Percentiles rank a stretch among this genome's conserved stretches.
Conservation (phyloP, 1,140 invertebrate species). For the Thaumatotibia leucotreta region DNA sequence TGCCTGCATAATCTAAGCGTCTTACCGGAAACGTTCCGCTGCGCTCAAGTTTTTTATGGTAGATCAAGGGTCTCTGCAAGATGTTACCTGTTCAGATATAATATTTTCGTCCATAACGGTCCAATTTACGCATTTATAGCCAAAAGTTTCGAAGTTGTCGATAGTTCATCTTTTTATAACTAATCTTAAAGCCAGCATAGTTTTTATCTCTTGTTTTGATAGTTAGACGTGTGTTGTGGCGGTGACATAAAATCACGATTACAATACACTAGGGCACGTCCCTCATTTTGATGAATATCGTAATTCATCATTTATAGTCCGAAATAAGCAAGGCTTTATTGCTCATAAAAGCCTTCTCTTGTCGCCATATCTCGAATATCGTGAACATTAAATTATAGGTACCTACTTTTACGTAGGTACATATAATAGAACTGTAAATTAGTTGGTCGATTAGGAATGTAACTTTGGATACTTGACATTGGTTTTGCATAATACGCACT, state of each 20-base stretch:
- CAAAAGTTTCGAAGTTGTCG: too few relatives aligned
- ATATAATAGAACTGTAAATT: not conserved
- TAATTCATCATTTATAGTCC: conserved; percentile 5
- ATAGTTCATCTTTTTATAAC: too few relatives aligned
- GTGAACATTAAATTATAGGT: not conserved
- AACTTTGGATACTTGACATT: not conserved
- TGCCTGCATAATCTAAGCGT: conserved; percentile 7
- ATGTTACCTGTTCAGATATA: not conserved
- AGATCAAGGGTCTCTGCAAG: not conserved
- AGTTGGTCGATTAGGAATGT: conserved; percentile 2
- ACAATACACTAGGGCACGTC: not conserved
- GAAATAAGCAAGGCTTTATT: not conserved
- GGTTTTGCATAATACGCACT: not conserved
- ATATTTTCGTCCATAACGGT: not conserved
- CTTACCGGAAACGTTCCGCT: not conserved
- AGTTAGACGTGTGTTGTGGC: too few relatives aligned
- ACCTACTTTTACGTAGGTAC: too few relatives aligned
- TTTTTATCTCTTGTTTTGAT: too few relatives aligned
- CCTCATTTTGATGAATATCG: not conserved
- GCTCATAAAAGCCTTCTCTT: conserved; percentile 8
- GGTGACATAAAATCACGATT: too few relatives aligned
- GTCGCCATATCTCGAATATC: not conserved
- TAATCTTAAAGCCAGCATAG: too few relatives aligned
- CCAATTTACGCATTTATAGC: not conserved
- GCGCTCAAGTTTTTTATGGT: conserved; percentile 1